Percentiles rank a stretch among this genome's conserved stretches.
Evolutionary conservation across 2,113 vertebrate species (phyloP).

Genomic region (Odocoileus virginianus): DNA sequence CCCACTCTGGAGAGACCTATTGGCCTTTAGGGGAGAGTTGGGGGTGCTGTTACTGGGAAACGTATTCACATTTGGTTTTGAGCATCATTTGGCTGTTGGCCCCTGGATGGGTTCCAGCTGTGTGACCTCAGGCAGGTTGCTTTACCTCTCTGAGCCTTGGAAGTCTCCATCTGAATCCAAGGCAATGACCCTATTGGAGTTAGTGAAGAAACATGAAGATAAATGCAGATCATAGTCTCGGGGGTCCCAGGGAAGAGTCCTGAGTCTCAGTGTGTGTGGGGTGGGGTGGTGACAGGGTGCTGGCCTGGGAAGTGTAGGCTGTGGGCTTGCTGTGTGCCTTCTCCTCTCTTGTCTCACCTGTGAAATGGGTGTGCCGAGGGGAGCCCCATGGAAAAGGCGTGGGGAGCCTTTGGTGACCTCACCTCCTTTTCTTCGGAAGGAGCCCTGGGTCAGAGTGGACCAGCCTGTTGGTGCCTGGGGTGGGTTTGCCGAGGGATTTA

Average conservation of each 20-base stretch:
- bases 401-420: not conserved
- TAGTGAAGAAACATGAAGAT: accelerated
- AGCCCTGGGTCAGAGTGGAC: not conserved
- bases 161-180: not conserved
- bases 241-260: not conserved
- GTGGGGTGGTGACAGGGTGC: not conserved
- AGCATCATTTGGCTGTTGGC: accelerated
- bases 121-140: not conserved
- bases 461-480: accelerated
- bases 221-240: not conserved
- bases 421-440: not conserved
- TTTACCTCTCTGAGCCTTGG: not conserved
- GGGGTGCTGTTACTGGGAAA: not conserved
- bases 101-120: not conserved
- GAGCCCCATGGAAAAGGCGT: not conserved
- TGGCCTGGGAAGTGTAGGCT: not conserved
- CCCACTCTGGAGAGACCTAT: not conserved
- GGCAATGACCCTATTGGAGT: not conserved
- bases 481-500: not conserved
- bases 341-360: not conserved
- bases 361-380: not conserved
- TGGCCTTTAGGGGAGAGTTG: accelerated
- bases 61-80: not conserved
- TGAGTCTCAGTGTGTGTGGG: not conserved
- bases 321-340: not conserved